Percentiles rank a stretch among this genome's conserved stretches.
phyloP scores from a whole-genome alignment of 2,888 invertebrate genomes.

The Dasypogon diadema region DNA sequence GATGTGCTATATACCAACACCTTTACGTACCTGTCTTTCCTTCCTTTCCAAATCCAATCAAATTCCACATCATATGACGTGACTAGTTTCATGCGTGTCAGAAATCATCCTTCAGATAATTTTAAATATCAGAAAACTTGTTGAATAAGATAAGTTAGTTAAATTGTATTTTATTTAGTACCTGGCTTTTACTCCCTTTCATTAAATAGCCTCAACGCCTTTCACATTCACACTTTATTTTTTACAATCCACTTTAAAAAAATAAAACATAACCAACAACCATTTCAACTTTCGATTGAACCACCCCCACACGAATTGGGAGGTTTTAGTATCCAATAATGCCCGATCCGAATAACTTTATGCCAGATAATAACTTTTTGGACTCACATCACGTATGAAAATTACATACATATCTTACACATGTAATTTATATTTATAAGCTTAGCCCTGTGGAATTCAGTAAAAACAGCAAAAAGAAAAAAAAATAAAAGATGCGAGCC shows the following conservation, averaged over 20 bases:
- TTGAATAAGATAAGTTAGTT: too few relatives aligned
- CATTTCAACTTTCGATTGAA: not conserved
- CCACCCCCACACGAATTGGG: constrained; percentile 4
- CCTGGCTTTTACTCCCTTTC: too few relatives aligned
- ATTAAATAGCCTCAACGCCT: not conserved
- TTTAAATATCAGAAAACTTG: too few relatives aligned
- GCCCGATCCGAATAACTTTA: constrained; percentile 56
- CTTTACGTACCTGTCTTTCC: too few relatives aligned
- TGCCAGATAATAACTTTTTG: constrained; percentile 58
- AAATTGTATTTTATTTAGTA: too few relatives aligned
- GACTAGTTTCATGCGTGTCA: too few relatives aligned
- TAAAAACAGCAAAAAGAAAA: constrained; percentile 9
- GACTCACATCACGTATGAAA: constrained; percentile 59
- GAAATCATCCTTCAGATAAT: too few relatives aligned
- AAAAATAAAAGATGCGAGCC: constrained; percentile 44
- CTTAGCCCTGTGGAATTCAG: constrained; percentile 54
- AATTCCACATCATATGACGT: too few relatives aligned
- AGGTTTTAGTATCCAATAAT: constrained; percentile 56
- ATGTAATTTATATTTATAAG: constrained; percentile 59
- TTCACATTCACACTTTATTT: not conserved
- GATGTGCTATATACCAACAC: too few relatives aligned
- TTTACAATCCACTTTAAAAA: not conserved
- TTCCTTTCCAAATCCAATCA: too few relatives aligned
- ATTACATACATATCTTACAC: constrained; percentile 57
- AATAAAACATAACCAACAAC: not conserved